Base-by-base conservation (phyloP, 2,888 invertebrate species). In the Malthinus seriepunctatus region DNA sequence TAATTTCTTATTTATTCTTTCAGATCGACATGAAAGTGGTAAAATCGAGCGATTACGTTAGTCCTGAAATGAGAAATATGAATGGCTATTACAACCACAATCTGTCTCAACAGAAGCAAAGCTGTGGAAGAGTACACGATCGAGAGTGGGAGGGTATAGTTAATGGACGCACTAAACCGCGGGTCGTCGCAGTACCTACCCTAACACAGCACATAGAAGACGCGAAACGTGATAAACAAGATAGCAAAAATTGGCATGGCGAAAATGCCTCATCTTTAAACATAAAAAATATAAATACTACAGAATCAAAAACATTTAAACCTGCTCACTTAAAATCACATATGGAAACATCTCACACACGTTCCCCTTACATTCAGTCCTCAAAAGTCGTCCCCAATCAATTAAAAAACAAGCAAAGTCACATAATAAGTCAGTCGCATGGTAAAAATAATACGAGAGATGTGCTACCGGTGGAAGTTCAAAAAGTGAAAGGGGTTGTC, bases 1-100 rank as follows among this genome's bases (percentile, higher is more conserved):
- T 45, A 45, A 32, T 32, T 45, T 7, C 10, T 35, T 3, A 23
- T 23, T 23, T 23, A 48, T 11, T n/a, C 11, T 80, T 80, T 3
- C 77, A 83, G 82, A 79, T 82, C 65, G 81, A 83, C 69, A 77
- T 82, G 79, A 81, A 81, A 60, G 76, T 80, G 34, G 81, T 82
- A 56, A 80, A 79, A 54, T 80, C 79, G 46, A 79, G 76, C 46
- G 81, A 82, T 51, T 82, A 82, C 74, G 74, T 78, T 47, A 72
- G 78, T 15, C 74, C 78, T 51, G 69, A 69, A 31, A 64, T 65
- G 42, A 65, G 72, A 61, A 76, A 77, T 69, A 74, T 76, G 73
- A 75, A 75, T 70, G 71, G 73, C 62, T 73, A 73, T 56, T 67
- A 69, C 68, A 67, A 66, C 65, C 69, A 67, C 71, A 71, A 66